Evolutionary conservation across 1,140 invertebrate species (phyloP).

Genomic region (Zaprionus lachaisei): DNA sequence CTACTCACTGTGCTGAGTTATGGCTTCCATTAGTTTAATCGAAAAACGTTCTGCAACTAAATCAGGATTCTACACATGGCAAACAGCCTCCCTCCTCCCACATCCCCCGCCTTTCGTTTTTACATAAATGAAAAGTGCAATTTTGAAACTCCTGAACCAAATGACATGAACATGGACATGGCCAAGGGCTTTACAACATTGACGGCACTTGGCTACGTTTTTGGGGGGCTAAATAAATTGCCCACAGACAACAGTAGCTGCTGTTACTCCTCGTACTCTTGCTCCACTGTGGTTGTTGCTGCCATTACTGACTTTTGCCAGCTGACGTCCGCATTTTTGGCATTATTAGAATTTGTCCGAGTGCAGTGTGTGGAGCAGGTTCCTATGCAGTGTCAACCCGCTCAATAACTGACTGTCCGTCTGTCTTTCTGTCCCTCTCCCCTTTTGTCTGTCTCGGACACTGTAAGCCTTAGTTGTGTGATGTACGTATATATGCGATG

Average conservation of each 20-base stretch:
- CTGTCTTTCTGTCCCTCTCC: constrained; percentile 11
- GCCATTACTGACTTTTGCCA: constrained; percentile 22
- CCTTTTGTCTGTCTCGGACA: constrained; percentile 22
- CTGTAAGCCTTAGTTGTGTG: constrained; percentile 24
- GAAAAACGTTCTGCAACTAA: constrained; percentile 50
- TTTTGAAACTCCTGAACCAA: constrained; percentile 13
- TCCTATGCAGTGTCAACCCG: constrained; percentile 31
- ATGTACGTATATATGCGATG: constrained; percentile 8
- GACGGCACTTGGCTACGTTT: constrained; percentile 62
- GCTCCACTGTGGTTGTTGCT: constrained; percentile 17
- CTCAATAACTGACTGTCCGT: constrained; percentile 7
- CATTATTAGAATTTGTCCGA: constrained; percentile 62
- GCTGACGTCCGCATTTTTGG: constrained; percentile 58
- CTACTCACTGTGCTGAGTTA: constrained; percentile 48
- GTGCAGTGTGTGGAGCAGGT: constrained; percentile 31
- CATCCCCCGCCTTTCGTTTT: constrained; percentile 15
- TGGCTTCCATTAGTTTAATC: constrained; percentile 72
- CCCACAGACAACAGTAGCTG: constrained; percentile 35
- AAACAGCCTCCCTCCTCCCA: constrained; percentile 11
- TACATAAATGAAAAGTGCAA: constrained; percentile 57
- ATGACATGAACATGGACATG: constrained; percentile 22
- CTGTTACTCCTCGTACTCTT: background rate
- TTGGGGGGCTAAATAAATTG: constrained; percentile 54
- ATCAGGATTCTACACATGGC: constrained; percentile 21
- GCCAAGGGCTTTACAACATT: constrained; percentile 37